Conservation (phyloP, 2,113 vertebrate genomes). For the Corythornis vintsioides region DNA sequence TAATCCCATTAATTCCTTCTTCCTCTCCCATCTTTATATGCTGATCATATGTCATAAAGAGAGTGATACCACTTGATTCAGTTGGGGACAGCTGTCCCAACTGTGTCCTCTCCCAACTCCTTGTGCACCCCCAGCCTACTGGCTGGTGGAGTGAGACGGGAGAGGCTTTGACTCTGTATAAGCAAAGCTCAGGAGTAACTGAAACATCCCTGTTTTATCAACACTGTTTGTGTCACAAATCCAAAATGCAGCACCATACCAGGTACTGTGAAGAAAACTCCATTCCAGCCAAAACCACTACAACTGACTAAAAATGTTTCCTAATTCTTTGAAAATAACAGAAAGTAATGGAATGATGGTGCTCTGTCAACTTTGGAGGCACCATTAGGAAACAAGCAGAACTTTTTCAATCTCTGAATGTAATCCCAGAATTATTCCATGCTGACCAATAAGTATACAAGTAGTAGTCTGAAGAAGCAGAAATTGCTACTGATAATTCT, state of each 20-base stretch:
- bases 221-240: not conserved
- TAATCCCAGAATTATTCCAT: not conserved
- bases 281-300: not conserved
- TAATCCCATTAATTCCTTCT: not conserved
- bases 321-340: not conserved
- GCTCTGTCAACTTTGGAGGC: not conserved
- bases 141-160: not conserved
- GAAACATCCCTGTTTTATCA: not conserved
- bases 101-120: not conserved
- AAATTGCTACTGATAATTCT: not conserved
- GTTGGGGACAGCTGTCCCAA: not conserved
- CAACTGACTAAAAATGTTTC: not conserved
- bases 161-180: accelerated
- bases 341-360: not conserved
- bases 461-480: not conserved
- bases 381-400: not conserved
- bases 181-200: not conserved
- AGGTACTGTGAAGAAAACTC: not conserved
- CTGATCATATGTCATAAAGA: not conserved
- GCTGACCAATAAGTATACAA: not conserved
- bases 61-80: not conserved
- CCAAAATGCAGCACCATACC: not conserved
- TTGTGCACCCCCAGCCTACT: not conserved
- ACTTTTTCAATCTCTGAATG: not conserved
- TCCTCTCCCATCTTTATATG: not conserved